A percentile compares a stretch with the other conserved stretches of the same genome.
These are phyloP conservation scores for Telmatochromis bifrenatus DNA, from an alignment of 2,113 vertebrate species.

Conservation along the genomic window DNA sequence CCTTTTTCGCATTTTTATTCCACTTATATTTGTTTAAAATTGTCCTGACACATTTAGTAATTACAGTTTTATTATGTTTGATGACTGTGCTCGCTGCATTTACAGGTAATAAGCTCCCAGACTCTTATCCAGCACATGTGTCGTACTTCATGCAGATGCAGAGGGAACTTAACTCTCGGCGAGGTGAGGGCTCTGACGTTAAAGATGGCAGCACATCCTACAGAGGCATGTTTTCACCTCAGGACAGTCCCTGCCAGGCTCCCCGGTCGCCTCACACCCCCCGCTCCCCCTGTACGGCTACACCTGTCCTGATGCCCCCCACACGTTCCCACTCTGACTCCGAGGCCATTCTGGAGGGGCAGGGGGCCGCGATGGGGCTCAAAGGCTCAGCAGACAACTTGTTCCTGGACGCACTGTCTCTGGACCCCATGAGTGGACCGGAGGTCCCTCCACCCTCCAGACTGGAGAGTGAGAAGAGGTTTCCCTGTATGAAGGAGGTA, in stretches of 20 bases:
- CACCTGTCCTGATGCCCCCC: constrained; percentile 6
- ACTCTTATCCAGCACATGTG: neutral
- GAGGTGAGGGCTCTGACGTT: constrained; percentile 61
- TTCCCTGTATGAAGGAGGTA: constrained; percentile 79
- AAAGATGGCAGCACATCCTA: constrained; percentile 58
- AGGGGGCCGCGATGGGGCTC: constrained; percentile 66
- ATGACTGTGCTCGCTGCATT: neutral
- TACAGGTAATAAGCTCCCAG: neutral
- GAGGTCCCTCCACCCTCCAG: constrained; percentile 71
- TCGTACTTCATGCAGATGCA: constrained; percentile 69
- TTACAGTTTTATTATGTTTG: neutral
- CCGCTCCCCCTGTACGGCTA: constrained; percentile 30
- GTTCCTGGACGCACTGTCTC: constrained; percentile 84
- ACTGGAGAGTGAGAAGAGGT: constrained; percentile 78
- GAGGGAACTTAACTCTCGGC: constrained; percentile 70
- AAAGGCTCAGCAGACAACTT: constrained; percentile 81
- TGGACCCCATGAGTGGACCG: constrained; percentile 76
- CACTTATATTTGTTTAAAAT: neutral
- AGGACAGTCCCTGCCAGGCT: constrained; percentile 65
- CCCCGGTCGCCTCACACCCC: constrained; percentile 62
- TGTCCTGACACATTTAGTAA: neutral
- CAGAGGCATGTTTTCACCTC: constrained; percentile 56
- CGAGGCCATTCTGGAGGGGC: constrained; percentile 75
- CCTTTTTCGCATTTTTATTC: neutral
- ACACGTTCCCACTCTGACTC: constrained; percentile 76